Evolutionary conservation across 1,140 invertebrate genomes (phyloP), one percentile per base, ranked within the genome.

Genomic region (Platyscapa corneri): DNA sequence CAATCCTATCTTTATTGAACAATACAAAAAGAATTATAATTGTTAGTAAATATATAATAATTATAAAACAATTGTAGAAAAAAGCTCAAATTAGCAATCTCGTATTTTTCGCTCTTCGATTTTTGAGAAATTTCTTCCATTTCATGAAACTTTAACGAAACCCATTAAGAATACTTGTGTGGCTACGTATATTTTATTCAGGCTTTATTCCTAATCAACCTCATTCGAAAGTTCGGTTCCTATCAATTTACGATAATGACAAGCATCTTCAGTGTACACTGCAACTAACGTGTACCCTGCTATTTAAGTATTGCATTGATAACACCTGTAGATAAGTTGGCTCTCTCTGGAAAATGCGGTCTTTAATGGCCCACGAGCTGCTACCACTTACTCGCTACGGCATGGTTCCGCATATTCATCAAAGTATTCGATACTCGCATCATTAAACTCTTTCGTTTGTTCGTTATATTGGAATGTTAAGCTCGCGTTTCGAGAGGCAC

Each of bases 181-280:
- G 1, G 16, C 7, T 34, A n/a, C n/a, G n/a, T n/a, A 67, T 34
- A 46, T 10, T 67, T 67, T 39, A 72, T 39, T 39, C 3, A 16
- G 3, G 34, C 12, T 42, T 74, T 74, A 74, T 42, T 42, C 37
- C 10, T 23, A 74, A 74, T 39, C 70, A 3, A 1, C 34, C 67
- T 20, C 39, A 72, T 3, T 23, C 20, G 3, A 39, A 42, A 74
- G 0, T 42, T 74, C 23, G 18, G 0, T 8, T 42, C 37, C 23
- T 74, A 42, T 74, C 37, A 74, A 42, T 42, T 74, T 12, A 74
- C 37, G 37, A 42, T 74, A 74, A 74, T n/a, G 70, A 74, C 27
- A n/a, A 1, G 6, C 37, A 10, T 16, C 34, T 6, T 3, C 5
- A 2, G 32, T 16, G n/a, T 23, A 6, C 14, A 23, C 5, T 23